Base-by-base conservation (phyloP, 2,888 invertebrate genomes). In the Cataglyphis livida region DNA sequence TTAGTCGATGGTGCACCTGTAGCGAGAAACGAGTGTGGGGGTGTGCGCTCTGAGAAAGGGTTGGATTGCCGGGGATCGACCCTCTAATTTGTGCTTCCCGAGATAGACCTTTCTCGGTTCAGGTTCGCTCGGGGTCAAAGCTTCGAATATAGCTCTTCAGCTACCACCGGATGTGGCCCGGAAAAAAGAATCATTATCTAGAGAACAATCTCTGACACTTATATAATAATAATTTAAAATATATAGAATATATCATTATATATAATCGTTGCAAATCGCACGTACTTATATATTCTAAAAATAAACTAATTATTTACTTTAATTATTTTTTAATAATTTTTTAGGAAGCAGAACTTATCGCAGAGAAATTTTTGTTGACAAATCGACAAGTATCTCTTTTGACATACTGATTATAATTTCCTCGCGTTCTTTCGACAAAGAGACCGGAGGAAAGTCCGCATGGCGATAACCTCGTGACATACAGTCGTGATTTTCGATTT, bases 51-150 rank as follows among this genome's bases (percentile, higher is more conserved):
- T 85, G 83, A 64, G 81, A 90, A 91, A 91, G 91, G 91, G 90
- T 91, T 92, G 89, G 84, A 84, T 78, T 78, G 85, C 57, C 82
- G 65, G 61, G 74, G 78, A 76, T 79, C 83, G 88, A 91, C 87
- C 91, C 90, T 92, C 84, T 91, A 92, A 92, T 93, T 93, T 92
- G 83, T 88, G 79, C 90, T 87, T 88, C 85, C 88, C 90, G 87
- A 90, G 61, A 41, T 51, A 66, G 75, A 64, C 76, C 84, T 81
- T 59, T 65, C 79, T 81, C 51, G 68, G 66, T 82, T 84, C 83
- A 82, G 81, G 81, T 76, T 73, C 85, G 78, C 54, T 71, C 68
- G 74, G 57, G 87, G 87, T 87, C 86, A 85, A 89, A 54, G 81
- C 82, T 65, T 82, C 86, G 68, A 64, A 84, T 86, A 86, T 76